phyloP scores from a whole-genome alignment of 2,797 vertebrate genomes.

The Chelon labrosus region DNA sequence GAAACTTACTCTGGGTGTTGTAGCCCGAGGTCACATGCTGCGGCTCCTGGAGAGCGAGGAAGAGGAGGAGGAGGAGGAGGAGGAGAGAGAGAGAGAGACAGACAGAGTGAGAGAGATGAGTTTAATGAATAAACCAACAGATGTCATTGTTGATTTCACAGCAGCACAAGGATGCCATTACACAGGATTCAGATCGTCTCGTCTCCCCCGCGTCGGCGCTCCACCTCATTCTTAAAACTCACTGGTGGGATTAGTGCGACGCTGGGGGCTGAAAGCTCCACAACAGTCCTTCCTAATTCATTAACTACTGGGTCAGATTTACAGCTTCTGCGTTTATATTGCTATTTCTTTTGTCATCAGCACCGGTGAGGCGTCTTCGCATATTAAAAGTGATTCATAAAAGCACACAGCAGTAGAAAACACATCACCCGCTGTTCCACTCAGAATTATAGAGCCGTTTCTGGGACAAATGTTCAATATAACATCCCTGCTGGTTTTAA shows the following conservation, averaged over 20 bases:
- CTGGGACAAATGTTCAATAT: conserved; percentile 26
- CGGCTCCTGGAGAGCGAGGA: conserved; percentile 85
- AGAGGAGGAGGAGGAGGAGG: conserved; percentile 52
- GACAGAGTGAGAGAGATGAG: conserved; percentile 61
- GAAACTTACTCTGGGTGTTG: conserved; percentile 94
- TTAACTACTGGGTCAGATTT: conserved; percentile 48
- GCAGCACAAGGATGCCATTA: conserved; percentile 43
- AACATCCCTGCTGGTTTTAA: conserved; percentile 39
- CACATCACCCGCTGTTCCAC: conserved; percentile 28
- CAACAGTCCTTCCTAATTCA: conserved; percentile 46
- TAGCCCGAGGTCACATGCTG: conserved; percentile 95
- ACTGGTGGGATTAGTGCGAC: conserved; percentile 46
- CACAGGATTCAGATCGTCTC: conserved; percentile 51
- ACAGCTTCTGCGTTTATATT: conserved; percentile 44
- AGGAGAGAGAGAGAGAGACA: conserved; percentile 68
- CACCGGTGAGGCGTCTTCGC: conserved; percentile 23
- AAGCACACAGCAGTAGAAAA: neutral
- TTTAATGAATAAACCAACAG: conserved; percentile 73
- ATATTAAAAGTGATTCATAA: conserved; percentile 44
- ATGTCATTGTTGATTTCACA: conserved; percentile 80
- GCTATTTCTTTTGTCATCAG: conserved; percentile 22
- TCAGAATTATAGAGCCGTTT: conserved; percentile 2
- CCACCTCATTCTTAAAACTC: conserved; percentile 51
- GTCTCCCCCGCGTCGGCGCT: conserved; percentile 29
- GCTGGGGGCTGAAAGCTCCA: conserved; percentile 26